Evolutionary conservation across 2,113 vertebrate species (phyloP).

Genomic region (Campylomormyrus tamandua): DNA sequence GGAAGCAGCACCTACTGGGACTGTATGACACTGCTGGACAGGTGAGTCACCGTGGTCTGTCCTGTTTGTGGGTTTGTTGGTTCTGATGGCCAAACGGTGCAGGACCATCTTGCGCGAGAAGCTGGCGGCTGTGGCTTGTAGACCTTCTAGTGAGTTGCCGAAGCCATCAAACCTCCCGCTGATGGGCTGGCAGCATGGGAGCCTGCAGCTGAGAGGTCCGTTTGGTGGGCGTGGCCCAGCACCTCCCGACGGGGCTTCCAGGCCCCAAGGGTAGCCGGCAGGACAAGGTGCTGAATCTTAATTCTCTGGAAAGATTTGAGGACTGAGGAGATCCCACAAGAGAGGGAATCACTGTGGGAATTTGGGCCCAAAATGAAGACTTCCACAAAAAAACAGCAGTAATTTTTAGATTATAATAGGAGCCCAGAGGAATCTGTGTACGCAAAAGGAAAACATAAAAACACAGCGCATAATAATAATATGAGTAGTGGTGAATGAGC

Average conservation of each 20-base stretch:
- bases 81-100: not conserved
- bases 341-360: not conserved
- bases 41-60: constrained; percentile 51
- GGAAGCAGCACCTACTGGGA: constrained; percentile 75
- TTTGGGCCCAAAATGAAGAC: not conserved
- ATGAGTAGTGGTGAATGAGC: not conserved
- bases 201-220: not conserved
- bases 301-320: not conserved
- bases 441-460: not conserved
- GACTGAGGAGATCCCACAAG: not conserved
- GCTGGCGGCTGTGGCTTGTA: not conserved
- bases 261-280: not conserved
- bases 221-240: not conserved
- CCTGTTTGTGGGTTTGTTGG: not conserved
- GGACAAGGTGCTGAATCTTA: not conserved
- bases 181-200: not conserved
- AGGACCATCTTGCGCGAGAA: not conserved
- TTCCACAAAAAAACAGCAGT: not conserved
- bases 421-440: not conserved
- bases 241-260: not conserved
- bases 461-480: not conserved
- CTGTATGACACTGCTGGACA: constrained; percentile 83
- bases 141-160: not conserved
- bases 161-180: not conserved
- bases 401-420: not conserved